phyloP scores from a whole-genome alignment of 2,888 invertebrate genomes.

The Andrena praecox region DNA sequence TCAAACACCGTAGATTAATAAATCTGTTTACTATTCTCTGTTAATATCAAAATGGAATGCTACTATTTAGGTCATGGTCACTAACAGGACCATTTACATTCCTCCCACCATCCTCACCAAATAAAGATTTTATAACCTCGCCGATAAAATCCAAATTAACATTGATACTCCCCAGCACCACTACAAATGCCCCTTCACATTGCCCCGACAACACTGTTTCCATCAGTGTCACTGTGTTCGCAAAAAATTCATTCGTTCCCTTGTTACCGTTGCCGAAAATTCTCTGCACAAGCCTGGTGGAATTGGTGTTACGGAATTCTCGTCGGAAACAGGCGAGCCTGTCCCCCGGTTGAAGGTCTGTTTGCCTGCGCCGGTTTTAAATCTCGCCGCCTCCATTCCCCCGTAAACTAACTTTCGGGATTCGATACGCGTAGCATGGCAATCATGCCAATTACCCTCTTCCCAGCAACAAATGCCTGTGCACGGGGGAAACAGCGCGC shows the following conservation, averaged over 20 bases:
- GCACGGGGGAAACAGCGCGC: neutral
- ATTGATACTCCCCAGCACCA: too few species aligned
- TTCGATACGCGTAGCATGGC: neutral
- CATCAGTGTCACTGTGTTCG: neutral
- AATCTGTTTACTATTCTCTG: too few species aligned
- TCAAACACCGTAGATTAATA: too few species aligned
- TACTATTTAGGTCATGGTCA: too few species aligned
- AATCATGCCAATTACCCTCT: constrained; percentile 26
- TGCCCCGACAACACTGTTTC: neutral
- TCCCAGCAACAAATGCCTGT: constrained; percentile 32
- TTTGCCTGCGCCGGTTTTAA: neutral
- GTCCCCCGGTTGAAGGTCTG: neutral
- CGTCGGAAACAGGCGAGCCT: neutral
- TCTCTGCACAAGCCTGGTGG: neutral
- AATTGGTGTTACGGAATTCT: neutral
- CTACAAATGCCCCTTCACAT: too few species aligned
- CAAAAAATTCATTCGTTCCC: neutral
- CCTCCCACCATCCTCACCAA: too few species aligned
- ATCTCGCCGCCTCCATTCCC: neutral
- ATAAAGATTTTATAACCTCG: too few species aligned
- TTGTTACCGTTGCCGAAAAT: neutral
- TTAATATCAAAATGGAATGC: too few species aligned
- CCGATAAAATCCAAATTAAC: too few species aligned
- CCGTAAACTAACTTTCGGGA: neutral
- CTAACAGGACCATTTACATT: too few species aligned